Evolutionary conservation across 1,140 invertebrate species (phyloP).

Genomic region (Drosophila yakuba): DNA sequence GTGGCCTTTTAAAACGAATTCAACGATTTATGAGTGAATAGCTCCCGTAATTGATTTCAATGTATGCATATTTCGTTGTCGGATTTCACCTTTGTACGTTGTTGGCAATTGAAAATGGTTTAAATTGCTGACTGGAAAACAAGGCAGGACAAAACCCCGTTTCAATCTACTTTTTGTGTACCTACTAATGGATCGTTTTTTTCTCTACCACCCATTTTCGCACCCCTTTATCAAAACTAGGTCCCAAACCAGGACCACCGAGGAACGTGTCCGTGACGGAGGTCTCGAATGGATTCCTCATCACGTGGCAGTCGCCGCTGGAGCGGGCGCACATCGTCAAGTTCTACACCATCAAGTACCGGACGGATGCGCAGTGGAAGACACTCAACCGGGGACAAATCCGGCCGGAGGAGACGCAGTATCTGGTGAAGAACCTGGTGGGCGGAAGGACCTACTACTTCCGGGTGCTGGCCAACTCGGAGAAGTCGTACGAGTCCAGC

Average conservation of each 20-base stretch:
- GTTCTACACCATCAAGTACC: constrained; percentile 96
- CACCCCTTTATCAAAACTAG: constrained; percentile 85
- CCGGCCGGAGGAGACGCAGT: constrained; percentile 93
- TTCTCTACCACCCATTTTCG: neutral
- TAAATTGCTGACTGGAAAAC: constrained; percentile 42
- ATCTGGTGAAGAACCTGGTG: constrained; percentile 95
- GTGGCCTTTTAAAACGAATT: neutral
- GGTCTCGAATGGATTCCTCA: constrained; percentile 93
- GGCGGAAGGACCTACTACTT: constrained; percentile 96
- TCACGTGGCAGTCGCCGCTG: constrained; percentile 94
- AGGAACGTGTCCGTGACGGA: constrained; percentile 94
- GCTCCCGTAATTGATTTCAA: constrained; percentile 1
- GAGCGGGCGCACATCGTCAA: constrained; percentile 92
- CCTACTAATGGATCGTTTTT: constrained; percentile 38
- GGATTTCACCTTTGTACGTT: constrained; percentile 23
- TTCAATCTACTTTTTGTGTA: neutral
- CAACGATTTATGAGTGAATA: neutral
- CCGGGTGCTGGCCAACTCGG: constrained; percentile 93
- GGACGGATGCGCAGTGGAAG: constrained; percentile 94
- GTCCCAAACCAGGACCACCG: constrained; percentile 94
- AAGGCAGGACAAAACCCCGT: constrained; percentile 18
- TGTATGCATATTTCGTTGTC: constrained; percentile 28
- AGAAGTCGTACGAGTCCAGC: constrained; percentile 92
- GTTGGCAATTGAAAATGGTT: constrained; percentile 14
- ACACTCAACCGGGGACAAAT: constrained; percentile 94